Evolutionary conservation across 2,888 invertebrate species (phyloP), one percentile per base, ranked within the genome.

Genomic region (Steinernema carpocapsae): DNA sequence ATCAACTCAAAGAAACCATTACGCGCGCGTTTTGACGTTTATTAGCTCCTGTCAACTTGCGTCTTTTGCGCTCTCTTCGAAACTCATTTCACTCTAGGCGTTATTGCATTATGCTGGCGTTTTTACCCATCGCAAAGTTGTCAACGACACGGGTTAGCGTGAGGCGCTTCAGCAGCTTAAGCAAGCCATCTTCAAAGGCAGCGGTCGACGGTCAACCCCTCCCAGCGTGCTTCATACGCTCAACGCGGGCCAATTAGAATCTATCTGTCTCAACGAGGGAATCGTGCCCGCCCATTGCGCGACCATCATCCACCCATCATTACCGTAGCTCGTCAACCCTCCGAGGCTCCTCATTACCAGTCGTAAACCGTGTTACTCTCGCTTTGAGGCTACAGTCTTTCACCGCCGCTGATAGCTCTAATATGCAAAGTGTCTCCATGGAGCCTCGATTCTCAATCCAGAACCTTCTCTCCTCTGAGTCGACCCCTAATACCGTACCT

Each of bases 11-110:
- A 56, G 56, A 56, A 56, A 56, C 56, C 56, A 56, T 56, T 56
- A 56, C 56, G 56, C 56, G 56, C 56, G 56, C 56, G 56, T 56
- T 56, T 56, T 56, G 56, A 56, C 26, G 56, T 56, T 56, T 56
- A 56, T 56, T 56, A 56, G 56, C 26, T 56, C n/a, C 56, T 26
- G 56, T 56, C 56, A 56, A 56, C 56, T 6, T 43, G 43, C 14
- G 10, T 43, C 14, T 14, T 7, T 43, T 7, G 14, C 43, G 10
- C 6, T 12, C 26, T 56, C 51, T 19, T 19, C 14, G 26, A 26
- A 56, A 26, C 56, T 56, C 56, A 56, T 56, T 56, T 56, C 56
- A 56, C 56, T 56, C 56, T 2, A 56, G 56, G 26, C 56, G 26
- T 56, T 56, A 56, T 56, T 56, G 56, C 56, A 56, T 56, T 56